Evolutionary conservation across 2,888 invertebrate genomes (phyloP), one percentile per base, ranked within the genome.

Genomic region (Steinernema scapterisci): DNA sequence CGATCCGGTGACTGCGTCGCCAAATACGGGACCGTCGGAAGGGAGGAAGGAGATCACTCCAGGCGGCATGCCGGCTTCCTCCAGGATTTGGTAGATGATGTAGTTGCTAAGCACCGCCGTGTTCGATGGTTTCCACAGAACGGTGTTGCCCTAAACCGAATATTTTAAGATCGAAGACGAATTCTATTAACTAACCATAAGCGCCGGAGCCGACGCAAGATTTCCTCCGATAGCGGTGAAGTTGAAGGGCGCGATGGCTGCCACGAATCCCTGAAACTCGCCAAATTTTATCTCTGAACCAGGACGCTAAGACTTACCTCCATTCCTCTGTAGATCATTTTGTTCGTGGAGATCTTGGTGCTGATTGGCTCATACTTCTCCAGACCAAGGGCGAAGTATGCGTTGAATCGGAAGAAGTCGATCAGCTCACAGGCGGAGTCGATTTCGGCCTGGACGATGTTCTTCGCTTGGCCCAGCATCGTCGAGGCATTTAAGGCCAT

Each of bases 141-240:
- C 94, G 16, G 92, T 92, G 88, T 96, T 97, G n/a, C 99, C 99
- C 94, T 94, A 85, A 43, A 78, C 72, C n/a, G 13, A 13, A 48
- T 38, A 6, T 6, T 3, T 38, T 38, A 6, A 38, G 38, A 38
- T 38, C 9, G 5, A 48, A 13, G 48, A 48, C 6, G 16, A 48
- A 48, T 48, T 7, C n/a, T n/a, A 11, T 48, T 21, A 27, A 19
- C 83, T 82, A 83, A 91, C 91, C 90, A 91, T 91, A 16, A 91
- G 81, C 0, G 91, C 90, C 16, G 91, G 91, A 1, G 90, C 90
- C 27, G 89, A 88, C 1, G 90, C 93, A 80, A 99, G 91, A 90
- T 99, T 97, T 46, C 97, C 99, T 73, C 97, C 97, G 85, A 99
- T 99, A 5, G 99, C 99, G n/a, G 99, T 97, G 89, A 99, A 99